These are phyloP conservation scores for Fopius arisanus DNA, from an alignment of 1,140 invertebrate species.

Conservation along the genomic window DNA sequence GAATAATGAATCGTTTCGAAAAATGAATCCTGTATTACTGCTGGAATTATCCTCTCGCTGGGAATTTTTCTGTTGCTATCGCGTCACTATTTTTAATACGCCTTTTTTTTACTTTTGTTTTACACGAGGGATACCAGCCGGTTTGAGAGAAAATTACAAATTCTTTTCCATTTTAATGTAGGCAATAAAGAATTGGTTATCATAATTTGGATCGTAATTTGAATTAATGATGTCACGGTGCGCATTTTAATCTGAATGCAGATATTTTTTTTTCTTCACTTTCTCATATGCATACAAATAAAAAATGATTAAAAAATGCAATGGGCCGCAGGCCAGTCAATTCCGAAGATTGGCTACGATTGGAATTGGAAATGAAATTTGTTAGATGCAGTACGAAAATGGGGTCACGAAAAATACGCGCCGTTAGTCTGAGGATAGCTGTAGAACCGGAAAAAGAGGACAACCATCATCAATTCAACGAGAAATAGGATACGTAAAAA, in stretches of 20 bases:
- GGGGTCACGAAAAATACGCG: conserved; percentile 29
- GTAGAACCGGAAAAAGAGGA: background rate
- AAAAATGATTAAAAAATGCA: conserved; percentile 24
- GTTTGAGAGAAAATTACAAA: too few species aligned
- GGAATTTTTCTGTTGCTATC: too few species aligned
- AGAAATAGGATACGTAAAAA: conserved; percentile 8
- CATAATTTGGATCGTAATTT: too few species aligned
- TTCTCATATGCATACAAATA: conserved; percentile 14
- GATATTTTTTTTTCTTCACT: background rate
- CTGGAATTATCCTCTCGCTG: too few species aligned
- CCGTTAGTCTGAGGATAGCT: conserved; percentile 19
- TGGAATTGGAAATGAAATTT: conserved; percentile 55
- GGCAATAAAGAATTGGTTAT: too few species aligned
- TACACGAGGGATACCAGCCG: too few species aligned
- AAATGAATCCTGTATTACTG: too few species aligned
- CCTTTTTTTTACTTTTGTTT: too few species aligned
- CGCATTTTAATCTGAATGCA: background rate
- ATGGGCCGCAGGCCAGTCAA: conserved; percentile 27
- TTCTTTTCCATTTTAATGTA: too few species aligned
- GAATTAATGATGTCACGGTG: background rate
- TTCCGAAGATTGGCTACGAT: conserved; percentile 36
- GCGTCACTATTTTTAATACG: too few species aligned
- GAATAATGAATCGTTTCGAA: too few species aligned
- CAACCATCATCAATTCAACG: conserved; percentile 25
- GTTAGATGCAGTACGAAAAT: conserved; percentile 37